Conservation (phyloP, 2,888 invertebrate genomes). For the Prenolepis imparis region DNA sequence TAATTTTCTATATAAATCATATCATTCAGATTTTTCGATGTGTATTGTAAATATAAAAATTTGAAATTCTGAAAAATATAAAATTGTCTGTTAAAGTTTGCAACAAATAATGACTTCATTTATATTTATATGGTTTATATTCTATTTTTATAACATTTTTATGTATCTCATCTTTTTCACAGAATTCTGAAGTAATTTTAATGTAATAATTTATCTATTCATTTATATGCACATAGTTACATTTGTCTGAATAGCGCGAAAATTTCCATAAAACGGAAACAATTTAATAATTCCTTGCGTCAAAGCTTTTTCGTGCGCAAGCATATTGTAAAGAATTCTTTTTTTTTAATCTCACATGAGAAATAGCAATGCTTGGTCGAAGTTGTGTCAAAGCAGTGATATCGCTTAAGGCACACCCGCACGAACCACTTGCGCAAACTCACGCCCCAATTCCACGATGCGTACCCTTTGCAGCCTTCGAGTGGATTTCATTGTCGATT, state of each 20-base stretch:
- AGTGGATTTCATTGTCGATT: conserved; percentile 71
- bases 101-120: background rate
- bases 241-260: background rate
- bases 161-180: background rate
- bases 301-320: background rate
- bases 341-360: background rate
- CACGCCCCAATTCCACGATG: conserved; percentile 35
- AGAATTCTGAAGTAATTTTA: background rate
- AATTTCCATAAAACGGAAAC: background rate
- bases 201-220: background rate
- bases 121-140: background rate
- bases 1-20: conserved; percentile 5
- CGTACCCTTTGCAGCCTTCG: conserved; percentile 54
- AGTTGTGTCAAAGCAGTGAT: conserved; percentile 16
- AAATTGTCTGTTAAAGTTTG: background rate
- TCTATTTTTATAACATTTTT: background rate
- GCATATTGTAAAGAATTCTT: background rate
- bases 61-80: background rate
- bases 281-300: background rate
- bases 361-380: background rate
- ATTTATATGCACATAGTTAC: background rate
- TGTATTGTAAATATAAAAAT: conserved; percentile 1
- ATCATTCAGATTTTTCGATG: background rate
- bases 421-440: conserved; percentile 4
- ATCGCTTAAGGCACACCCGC: background rate